Evolutionary conservation across 2,888 invertebrate species (phyloP).

Genomic region (Drosophila koepferae): DNA sequence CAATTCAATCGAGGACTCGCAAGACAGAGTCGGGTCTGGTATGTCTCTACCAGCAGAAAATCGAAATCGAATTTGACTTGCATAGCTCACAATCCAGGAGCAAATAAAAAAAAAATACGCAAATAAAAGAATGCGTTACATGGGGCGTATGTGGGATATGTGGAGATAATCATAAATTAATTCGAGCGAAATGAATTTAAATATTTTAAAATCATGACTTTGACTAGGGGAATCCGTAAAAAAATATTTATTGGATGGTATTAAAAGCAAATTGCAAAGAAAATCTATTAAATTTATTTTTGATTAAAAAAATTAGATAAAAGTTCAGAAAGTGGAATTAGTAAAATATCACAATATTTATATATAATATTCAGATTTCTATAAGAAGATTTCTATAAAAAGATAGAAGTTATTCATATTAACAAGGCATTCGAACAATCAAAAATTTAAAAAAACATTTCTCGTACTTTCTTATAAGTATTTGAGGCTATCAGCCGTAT

Average conservation of each 20-base stretch:
- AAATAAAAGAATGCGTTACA: conserved; percentile 5
- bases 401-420: no score
- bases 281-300: not conserved
- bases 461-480: no score
- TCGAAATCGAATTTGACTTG: conserved; percentile 59
- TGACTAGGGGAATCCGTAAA: not conserved
- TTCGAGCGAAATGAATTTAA: conserved; percentile 3
- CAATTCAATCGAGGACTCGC: conserved; percentile 23
- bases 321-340: no score
- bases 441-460: no score
- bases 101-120: not conserved
- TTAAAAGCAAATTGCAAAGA: not conserved
- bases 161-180: conserved; percentile 15
- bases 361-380: no score
- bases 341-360: no score
- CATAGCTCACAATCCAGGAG: conserved; percentile 26
- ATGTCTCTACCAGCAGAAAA: conserved; percentile 37
- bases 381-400: no score
- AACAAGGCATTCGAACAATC: no score
- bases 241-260: not conserved
- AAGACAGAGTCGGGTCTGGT: not conserved
- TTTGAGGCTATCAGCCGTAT: no score
- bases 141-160: conserved; percentile 47
- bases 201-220: conserved; percentile 6
- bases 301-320: no score